Evolutionary conservation across 2,113 vertebrate species (phyloP), one percentile per base, ranked within the genome.

Genomic region (Rhodinocichla rosea): DNA sequence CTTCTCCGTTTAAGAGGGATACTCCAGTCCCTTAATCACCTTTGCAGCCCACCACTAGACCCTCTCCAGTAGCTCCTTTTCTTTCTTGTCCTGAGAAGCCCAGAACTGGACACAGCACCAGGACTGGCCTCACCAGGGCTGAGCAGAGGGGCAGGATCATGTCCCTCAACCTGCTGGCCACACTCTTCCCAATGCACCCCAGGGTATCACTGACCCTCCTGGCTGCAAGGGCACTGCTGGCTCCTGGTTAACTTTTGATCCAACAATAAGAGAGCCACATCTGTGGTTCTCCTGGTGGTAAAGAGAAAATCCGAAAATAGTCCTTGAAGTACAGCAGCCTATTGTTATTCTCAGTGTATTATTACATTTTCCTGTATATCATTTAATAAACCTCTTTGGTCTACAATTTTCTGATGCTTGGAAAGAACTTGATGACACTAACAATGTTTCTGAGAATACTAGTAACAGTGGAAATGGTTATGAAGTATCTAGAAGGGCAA

Each of bases 121-220:
- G 37, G 20, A 14, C 8, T 59, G 52, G 19, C 59, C 44, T 65
- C 37, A 33, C 21, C 8, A 52, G 52, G 33, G 22, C 44, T 7
- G 39, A 13, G 28, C 1, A 74, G 68, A 65, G 23, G 22, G 60
- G 13, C 37, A 74, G 77, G 4, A 45, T 45, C 52, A 5, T 22
- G 5, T 20, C 4, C 12, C 52, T 37, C 0, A 0, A 3, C 60
- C 52, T 67, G 52, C 33, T 45, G 44, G 10, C 15, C 44, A 24
- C 22, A 2, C 13, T n/a, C 5, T 35, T 57, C 22, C 18, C 13
- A 4, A 1, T 20, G 50, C 44, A 24, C 13, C 6, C 19, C 23
- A 39, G 37, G 33, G 2, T 18, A 13, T 2, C 37, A 23, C 6
- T 44, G 68, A 21, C 37, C 37, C 22, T 65, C 4, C 32, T 33